A percentile compares a stretch with the other conserved stretches of the same genome.
Evolutionary conservation across 2,797 vertebrate genomes (phyloP).

Genomic region (Steatocranus sp.): DNA sequence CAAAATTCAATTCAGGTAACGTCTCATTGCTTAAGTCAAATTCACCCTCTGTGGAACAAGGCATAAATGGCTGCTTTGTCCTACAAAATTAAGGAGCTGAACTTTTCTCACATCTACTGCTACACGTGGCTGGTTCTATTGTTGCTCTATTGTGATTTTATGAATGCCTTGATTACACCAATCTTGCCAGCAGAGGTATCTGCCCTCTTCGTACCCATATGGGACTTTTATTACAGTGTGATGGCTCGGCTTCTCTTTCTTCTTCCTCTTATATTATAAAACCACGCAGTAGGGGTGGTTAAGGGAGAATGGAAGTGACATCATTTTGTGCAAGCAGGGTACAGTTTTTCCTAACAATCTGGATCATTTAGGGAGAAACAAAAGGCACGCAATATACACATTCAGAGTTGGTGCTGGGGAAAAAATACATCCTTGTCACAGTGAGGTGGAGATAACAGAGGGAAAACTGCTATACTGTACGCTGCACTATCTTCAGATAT

Average conservation of each 20-base stretch:
- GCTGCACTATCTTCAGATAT: background rate
- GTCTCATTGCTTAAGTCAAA: constrained; percentile 39
- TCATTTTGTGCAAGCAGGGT: background rate
- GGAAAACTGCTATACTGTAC: background rate
- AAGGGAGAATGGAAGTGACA: constrained; percentile 23
- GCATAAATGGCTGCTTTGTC: constrained; percentile 63
- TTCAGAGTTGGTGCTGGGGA: background rate
- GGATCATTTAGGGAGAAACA: background rate
- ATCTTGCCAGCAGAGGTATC: constrained; percentile 48
- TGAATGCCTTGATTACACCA: constrained; percentile 62
- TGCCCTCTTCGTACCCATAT: constrained; percentile 39
- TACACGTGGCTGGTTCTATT: constrained; percentile 63
- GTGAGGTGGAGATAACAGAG: background rate
- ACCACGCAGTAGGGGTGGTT: background rate
- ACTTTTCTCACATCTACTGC: constrained; percentile 53
- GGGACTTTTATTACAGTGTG: constrained; percentile 40
- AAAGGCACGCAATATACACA: background rate
- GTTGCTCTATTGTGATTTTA: constrained; percentile 58
- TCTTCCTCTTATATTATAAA: constrained; percentile 4
- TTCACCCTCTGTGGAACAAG: constrained; percentile 38
- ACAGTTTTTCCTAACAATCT: constrained; percentile 6
- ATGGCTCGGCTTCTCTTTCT: constrained; percentile 14
- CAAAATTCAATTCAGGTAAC: constrained; percentile 45
- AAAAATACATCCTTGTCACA: background rate
- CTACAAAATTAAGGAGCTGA: constrained; percentile 59